Percentiles rank a stretch among this genome's conserved stretches.
These are phyloP conservation scores for Pecten maximus DNA, from an alignment of 2,888 invertebrate genomes.

Conservation along the genomic window DNA sequence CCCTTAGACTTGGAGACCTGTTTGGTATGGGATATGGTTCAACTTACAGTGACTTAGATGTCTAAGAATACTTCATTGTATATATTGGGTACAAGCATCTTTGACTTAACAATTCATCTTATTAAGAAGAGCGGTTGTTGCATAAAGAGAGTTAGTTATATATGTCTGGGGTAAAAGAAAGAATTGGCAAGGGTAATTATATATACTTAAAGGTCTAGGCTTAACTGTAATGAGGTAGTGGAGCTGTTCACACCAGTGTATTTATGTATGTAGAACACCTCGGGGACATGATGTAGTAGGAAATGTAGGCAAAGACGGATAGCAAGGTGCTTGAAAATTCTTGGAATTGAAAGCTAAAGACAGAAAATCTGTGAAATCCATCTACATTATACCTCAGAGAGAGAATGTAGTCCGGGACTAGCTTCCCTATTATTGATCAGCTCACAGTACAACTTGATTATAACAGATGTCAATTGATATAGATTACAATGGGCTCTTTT, in stretches of 20 bases:
- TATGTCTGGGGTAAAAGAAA: not conserved
- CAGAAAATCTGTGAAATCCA: slow-evolving; percentile 26
- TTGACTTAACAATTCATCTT: not conserved
- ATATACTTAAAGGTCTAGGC: not conserved
- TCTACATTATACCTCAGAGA: not conserved
- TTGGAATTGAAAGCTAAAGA: slow-evolving; percentile 4
- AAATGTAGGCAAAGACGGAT: slow-evolving; percentile 13
- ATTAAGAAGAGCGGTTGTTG: not conserved
- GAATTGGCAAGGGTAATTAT: not conserved
- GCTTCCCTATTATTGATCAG: not conserved
- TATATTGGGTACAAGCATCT: not conserved
- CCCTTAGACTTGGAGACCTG: not conserved
- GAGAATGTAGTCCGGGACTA: not conserved
- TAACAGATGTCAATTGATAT: slow-evolving; percentile 9
- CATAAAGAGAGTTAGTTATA: not conserved
- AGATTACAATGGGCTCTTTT: not conserved
- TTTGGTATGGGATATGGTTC: not conserved
- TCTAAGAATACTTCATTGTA: not conserved
- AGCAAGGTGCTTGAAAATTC: not conserved
- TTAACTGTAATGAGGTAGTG: not conserved
- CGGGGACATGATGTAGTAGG: not conserved
- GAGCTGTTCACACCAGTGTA: slow-evolving; percentile 7
- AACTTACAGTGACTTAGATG: no score
- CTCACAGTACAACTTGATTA: not conserved
- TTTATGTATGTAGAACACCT: not conserved